Conservation (phyloP, 1,140 invertebrate species). For the Formica exsecta region DNA sequence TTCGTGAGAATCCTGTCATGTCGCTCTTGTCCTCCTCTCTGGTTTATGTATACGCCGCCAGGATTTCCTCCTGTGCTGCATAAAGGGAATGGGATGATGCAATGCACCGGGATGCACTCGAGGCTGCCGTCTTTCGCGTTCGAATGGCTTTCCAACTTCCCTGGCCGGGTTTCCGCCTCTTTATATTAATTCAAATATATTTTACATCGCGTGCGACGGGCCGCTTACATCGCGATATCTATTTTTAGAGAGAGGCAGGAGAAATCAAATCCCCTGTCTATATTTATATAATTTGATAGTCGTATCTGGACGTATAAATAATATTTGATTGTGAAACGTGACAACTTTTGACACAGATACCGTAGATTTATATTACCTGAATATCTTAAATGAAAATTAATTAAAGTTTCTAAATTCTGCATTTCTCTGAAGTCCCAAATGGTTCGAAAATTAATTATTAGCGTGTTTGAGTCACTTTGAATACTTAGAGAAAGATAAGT, state of each 20-base stretch:
- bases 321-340: background rate
- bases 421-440: background rate
- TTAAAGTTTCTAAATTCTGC: background rate
- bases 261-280: background rate
- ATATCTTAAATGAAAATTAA: background rate
- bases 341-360: background rate
- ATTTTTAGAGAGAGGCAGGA: background rate
- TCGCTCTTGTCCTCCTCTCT: slow-evolving; percentile 13
- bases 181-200: slow-evolving; percentile 37
- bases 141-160: slow-evolving; percentile 1
- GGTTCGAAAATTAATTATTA: background rate
- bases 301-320: background rate
- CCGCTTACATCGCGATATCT: background rate
- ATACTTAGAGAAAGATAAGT: background rate
- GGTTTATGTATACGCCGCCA: slow-evolving; percentile 11
- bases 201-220: background rate
- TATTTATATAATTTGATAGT: background rate
- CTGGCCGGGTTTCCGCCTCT: slow-evolving; percentile 18
- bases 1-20: slow-evolving; percentile 63
- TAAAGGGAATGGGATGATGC: slow-evolving; percentile 20
- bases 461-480: background rate
- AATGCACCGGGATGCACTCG: slow-evolving; percentile 25
- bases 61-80: slow-evolving; percentile 10
- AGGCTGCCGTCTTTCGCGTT: slow-evolving; percentile 5
- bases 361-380: background rate